Percentiles rank a stretch among this genome's conserved stretches.
These are phyloP conservation scores for Acronicta psi DNA, from an alignment of 2,888 invertebrate genomes.

Conservation along the genomic window DNA sequence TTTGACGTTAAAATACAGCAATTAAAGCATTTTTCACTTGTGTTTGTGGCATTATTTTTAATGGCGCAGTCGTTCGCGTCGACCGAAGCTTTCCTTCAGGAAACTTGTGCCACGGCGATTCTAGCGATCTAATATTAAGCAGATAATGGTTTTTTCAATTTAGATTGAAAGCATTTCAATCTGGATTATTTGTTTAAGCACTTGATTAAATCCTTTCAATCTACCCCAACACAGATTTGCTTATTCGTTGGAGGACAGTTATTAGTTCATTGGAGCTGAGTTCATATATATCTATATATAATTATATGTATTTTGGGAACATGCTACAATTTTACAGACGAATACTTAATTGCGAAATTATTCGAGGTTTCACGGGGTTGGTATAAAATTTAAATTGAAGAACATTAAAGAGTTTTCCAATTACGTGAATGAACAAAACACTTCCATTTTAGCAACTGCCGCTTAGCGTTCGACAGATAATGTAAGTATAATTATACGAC, in stretches of 20 bases:
- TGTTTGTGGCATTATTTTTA: not conserved
- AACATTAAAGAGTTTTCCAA: slow-evolving; percentile 47
- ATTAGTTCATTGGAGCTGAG: slow-evolving; percentile 18
- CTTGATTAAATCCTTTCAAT: slow-evolving; percentile 44
- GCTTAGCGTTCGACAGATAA: slow-evolving; percentile 29
- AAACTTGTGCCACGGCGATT: not conserved
- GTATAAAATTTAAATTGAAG: slow-evolving; percentile 33
- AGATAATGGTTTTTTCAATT: slow-evolving; percentile 34
- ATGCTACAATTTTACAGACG: slow-evolving; percentile 22
- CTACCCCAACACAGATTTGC: slow-evolving; percentile 10
- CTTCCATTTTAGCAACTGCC: slow-evolving; percentile 30
- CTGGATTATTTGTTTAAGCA: slow-evolving; percentile 34
- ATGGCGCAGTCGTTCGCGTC: not conserved
- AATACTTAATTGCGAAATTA: slow-evolving; percentile 40
- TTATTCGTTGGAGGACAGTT: slow-evolving; percentile 15
- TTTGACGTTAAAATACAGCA: no score
- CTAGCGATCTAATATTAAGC: slow-evolving; percentile 4
- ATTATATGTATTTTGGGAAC: slow-evolving; percentile 8
- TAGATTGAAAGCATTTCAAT: slow-evolving; percentile 44
- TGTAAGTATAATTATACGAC: slow-evolving; percentile 34
- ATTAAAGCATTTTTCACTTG: not conserved
- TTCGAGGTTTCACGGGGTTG: slow-evolving; percentile 14
- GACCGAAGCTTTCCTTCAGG: not conserved
- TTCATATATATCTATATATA: not conserved
- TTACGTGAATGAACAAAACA: slow-evolving; percentile 34